These are phyloP conservation scores for Berghia stephanieae DNA, from an alignment of 1,140 invertebrate genomes.

Conservation along the genomic window DNA sequence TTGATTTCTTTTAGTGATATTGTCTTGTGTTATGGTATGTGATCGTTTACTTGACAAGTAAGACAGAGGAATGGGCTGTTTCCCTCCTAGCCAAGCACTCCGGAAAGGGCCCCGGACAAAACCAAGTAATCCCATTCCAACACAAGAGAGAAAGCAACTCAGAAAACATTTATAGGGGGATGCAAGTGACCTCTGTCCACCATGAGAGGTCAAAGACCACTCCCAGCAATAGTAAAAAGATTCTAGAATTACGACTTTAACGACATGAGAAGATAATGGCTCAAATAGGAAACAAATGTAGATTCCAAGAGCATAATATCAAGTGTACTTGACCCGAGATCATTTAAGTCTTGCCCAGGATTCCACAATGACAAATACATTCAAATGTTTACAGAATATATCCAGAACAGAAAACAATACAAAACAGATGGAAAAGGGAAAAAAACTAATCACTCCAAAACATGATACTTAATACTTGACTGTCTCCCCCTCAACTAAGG, in stretches of 20 bases:
- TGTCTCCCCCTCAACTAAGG: too few relatives aligned
- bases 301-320: neutral
- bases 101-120: neutral
- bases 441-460: too few relatives aligned
- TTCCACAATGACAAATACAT: neutral
- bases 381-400: neutral
- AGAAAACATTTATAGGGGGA: neutral
- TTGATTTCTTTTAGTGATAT: too few relatives aligned
- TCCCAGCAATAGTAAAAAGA: neutral
- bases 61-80: constrained; percentile 35
- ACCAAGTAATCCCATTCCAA: neutral
- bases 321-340: neutral
- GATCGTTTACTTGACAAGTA: too few relatives aligned
- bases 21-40: too few relatives aligned
- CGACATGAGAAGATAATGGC: too few relatives aligned
- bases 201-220: neutral
- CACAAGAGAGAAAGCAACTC: neutral
- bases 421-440: too few relatives aligned
- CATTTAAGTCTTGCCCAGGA: neutral
- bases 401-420: neutral
- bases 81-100: neutral
- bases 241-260: too few relatives aligned
- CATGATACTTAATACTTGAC: too few relatives aligned
- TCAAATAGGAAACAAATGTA: neutral
- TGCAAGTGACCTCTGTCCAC: neutral